Conservation (phyloP, 2,888 invertebrate species). For the Lycaena phlaeas region DNA sequence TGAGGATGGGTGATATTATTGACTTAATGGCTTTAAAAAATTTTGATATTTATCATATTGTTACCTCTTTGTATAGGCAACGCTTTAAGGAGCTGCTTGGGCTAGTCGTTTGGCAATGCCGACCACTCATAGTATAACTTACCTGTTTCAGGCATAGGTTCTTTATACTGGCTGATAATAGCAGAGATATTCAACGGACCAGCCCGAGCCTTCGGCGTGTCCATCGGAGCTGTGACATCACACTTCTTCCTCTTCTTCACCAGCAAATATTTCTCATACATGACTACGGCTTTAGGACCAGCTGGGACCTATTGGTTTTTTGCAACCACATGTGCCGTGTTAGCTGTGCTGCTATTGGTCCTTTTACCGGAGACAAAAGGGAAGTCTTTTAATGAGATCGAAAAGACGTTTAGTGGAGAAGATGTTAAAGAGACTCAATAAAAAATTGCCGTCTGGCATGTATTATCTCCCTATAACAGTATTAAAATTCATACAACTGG, state of each 20-base stretch:
- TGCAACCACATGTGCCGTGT: slow-evolving; percentile 12
- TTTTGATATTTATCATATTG: no score
- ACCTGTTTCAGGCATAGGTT: background rate
- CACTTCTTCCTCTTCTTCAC: slow-evolving; percentile 2
- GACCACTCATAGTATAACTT: no score
- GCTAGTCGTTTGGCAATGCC: no score
- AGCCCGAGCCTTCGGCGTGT: background rate
- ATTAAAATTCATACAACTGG: no score
- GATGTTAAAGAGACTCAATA: background rate
- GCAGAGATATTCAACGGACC: background rate
- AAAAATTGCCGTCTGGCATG: no score
- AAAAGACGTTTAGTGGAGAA: slow-evolving; percentile 15
- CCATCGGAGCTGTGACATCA: background rate
- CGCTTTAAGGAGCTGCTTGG: no score
- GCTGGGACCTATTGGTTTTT: slow-evolving; percentile 23
- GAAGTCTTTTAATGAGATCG: slow-evolving; percentile 23
- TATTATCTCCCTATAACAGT: no score
- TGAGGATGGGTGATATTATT: no score
- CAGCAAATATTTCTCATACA: slow-evolving; percentile 20
- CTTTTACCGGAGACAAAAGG: slow-evolving; percentile 26
- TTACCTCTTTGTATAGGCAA: background rate
- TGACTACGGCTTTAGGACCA: slow-evolving; percentile 20
- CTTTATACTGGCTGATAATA: background rate
- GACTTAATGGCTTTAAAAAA: no score
- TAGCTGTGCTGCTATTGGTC: slow-evolving; percentile 17